Conservation (phyloP, 2,797 vertebrate species). For the Miichthys miiuy region DNA sequence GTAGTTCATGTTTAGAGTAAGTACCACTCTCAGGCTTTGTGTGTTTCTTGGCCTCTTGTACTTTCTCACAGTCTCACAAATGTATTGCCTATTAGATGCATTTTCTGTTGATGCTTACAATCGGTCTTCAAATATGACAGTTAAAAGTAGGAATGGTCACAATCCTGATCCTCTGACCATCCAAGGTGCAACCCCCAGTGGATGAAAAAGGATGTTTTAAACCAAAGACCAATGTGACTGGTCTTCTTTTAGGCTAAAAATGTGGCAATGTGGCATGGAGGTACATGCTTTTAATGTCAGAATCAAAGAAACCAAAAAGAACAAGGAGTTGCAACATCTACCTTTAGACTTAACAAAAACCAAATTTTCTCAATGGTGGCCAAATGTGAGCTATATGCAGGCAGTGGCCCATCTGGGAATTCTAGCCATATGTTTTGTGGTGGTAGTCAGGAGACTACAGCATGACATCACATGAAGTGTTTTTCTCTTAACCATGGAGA, state of each 20-base stretch:
- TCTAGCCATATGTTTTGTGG: slow-evolving; percentile 61
- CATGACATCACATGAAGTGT: slow-evolving; percentile 67
- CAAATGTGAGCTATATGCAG: slow-evolving; percentile 56
- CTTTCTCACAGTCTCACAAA: slow-evolving; percentile 28
- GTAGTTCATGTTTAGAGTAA: slow-evolving; percentile 19
- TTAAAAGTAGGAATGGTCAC: slow-evolving; percentile 13
- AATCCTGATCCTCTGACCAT: slow-evolving; percentile 35
- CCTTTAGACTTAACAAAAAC: slow-evolving; percentile 31
- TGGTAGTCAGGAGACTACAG: slow-evolving; percentile 56
- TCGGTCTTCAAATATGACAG: slow-evolving; percentile 2
- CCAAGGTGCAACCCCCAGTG: slow-evolving; percentile 17
- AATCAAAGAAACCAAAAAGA: slow-evolving; percentile 26
- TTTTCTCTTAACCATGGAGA: slow-evolving; percentile 64
- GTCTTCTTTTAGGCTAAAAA: slow-evolving; percentile 10
- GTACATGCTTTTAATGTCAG: slow-evolving; percentile 22
- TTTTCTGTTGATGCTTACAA: slow-evolving; percentile 1
- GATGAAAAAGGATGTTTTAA: slow-evolving; percentile 34
- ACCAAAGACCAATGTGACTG: slow-evolving; percentile 24
- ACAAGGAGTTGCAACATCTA: slow-evolving; percentile 1
- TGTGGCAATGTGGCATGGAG: slow-evolving; percentile 1
- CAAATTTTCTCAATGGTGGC: slow-evolving; percentile 43
- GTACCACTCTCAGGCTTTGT: background rate
- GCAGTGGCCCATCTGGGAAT: slow-evolving; percentile 46
- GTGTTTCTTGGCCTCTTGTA: slow-evolving; percentile 7
- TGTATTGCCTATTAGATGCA: slow-evolving; percentile 11